Evolutionary conservation across 2,888 invertebrate species (phyloP).

Genomic region (Aradus depressus): DNA sequence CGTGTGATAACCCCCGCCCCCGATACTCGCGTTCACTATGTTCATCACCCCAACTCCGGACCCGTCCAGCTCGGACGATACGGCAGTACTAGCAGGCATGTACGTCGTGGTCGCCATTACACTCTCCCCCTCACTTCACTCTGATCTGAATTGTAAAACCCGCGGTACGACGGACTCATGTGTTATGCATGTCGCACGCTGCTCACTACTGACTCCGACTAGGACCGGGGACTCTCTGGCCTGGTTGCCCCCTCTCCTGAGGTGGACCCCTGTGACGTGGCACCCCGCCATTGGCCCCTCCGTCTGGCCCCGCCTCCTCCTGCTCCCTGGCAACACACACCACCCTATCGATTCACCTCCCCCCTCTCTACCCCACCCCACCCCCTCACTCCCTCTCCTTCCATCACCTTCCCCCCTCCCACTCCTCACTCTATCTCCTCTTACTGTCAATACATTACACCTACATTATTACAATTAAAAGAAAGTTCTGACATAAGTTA

Average conservation of each 20-base stretch:
- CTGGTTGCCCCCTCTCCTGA: conserved; percentile 37
- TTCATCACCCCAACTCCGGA: conserved; percentile 39
- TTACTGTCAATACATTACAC: conserved; percentile 29
- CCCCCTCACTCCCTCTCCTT: conserved; percentile 8
- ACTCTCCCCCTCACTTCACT: conserved; percentile 44
- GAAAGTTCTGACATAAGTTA: conserved; percentile 21
- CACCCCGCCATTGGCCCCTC: conserved; percentile 28
- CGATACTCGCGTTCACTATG: conserved; percentile 35
- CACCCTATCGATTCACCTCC: conserved; percentile 27
- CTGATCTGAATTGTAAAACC: conserved; percentile 32
- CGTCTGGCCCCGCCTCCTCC: conserved; percentile 28
- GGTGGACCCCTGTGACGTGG: conserved; percentile 32
- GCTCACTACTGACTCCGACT: conserved; percentile 32
- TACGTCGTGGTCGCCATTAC: conserved; percentile 94
- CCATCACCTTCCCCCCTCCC: conserved; percentile 10
- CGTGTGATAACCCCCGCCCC: conserved; percentile 47
- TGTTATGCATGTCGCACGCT: conserved; percentile 51
- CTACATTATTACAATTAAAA: conserved; percentile 30
- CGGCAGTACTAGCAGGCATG: conserved; percentile 65
- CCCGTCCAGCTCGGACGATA: conserved; percentile 64
- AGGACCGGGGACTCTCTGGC: conserved; percentile 24
- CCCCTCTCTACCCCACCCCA: not conserved
- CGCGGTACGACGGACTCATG: conserved; percentile 42
- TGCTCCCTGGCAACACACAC: conserved; percentile 27
- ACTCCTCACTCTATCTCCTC: conserved; percentile 15